A percentile compares a stretch with the other conserved stretches of the same genome.
These are phyloP conservation scores for Leptodactylus fuscus DNA, from an alignment of 2,113 vertebrate species.

Conservation along the genomic window DNA sequence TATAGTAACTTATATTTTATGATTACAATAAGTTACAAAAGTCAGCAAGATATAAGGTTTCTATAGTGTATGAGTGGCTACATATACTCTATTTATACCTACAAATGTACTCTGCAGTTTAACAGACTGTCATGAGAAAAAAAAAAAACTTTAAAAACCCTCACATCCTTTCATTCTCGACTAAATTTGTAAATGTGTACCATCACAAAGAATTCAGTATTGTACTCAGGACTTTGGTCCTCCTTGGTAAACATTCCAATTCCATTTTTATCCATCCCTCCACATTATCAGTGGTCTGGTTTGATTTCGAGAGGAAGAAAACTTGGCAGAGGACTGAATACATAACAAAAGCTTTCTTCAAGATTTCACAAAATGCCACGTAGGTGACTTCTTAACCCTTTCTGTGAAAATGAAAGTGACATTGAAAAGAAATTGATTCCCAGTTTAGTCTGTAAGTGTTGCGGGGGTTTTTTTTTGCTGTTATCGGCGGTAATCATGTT, in stretches of 20 bases:
- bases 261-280: conserved; percentile 26
- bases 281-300: conserved; percentile 19
- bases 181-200: not conserved
- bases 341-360: conserved; percentile 51
- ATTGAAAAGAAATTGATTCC: conserved; percentile 30
- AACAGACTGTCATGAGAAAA: not conserved
- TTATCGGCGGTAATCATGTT: conserved; percentile 38
- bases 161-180: not conserved
- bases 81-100: not conserved
- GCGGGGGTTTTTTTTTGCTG: no score
- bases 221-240: conserved; percentile 2
- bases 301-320: not conserved
- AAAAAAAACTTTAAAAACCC: no score
- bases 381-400: conserved; percentile 22
- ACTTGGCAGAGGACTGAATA: conserved; percentile 15
- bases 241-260: conserved; percentile 1
- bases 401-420: conserved; percentile 1
- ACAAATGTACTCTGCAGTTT: not conserved
- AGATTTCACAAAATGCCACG: conserved; percentile 16
- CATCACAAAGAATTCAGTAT: not conserved
- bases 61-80: not conserved
- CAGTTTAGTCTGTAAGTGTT: no score
- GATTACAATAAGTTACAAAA: no score
- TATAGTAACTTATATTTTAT: no score
- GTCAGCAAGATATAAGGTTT: no score